phyloP scores from a whole-genome alignment of 2,888 invertebrate species.

The Proisotoma minuta region DNA sequence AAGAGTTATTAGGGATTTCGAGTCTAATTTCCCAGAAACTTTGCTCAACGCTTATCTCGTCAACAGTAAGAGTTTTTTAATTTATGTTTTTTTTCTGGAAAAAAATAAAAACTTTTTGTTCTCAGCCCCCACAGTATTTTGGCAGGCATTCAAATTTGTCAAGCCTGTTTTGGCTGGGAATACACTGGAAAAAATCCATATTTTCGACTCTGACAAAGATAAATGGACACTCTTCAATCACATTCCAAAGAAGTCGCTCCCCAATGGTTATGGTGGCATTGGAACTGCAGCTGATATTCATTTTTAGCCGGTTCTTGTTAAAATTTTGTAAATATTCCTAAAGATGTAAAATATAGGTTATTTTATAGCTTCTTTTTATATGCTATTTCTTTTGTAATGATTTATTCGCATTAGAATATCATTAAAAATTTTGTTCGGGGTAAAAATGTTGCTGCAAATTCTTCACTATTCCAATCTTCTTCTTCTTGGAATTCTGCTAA shows the following conservation, averaged over 20 bases:
- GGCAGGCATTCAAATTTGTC: conserved; percentile 36
- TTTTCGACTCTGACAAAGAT: conserved; percentile 31
- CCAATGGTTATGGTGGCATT: conserved; percentile 27
- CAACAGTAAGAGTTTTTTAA: conserved; percentile 21
- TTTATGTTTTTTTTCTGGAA: background rate
- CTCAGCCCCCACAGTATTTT: conserved; percentile 34
- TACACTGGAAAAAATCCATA: conserved; percentile 34
- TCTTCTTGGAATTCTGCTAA: background rate
- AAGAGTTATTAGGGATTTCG: conserved; percentile 31
- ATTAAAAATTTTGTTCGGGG: background rate
- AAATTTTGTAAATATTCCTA: too few relatives aligned
- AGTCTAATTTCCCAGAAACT: conserved; percentile 31
- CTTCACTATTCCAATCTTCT: background rate
- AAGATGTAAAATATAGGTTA: too few relatives aligned
- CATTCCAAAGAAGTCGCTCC: conserved; percentile 26
- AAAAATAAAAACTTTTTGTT: background rate
- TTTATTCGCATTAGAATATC: too few relatives aligned
- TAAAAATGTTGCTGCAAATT: background rate
- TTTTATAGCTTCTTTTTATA: too few relatives aligned
- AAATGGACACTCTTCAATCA: conserved; percentile 25
- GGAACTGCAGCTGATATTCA: conserved; percentile 22
- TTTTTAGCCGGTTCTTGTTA: too few relatives aligned
- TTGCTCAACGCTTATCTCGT: conserved; percentile 22
- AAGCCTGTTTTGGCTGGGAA: conserved; percentile 34
- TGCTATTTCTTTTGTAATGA: too few relatives aligned